Evolutionary conservation across 2,113 vertebrate genomes (phyloP).

Genomic region (Atrichornis clamosus): DNA sequence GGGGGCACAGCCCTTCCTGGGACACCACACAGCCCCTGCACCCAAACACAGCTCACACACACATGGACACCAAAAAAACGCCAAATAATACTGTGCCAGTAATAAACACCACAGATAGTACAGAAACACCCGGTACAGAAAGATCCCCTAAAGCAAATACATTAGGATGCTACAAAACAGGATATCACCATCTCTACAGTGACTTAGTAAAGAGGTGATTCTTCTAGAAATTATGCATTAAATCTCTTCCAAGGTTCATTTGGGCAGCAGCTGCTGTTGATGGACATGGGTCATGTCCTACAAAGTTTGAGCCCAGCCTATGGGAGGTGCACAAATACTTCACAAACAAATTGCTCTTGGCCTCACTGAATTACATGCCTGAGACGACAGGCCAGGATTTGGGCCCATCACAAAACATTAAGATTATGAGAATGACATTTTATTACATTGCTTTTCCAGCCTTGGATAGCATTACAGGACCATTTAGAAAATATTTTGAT

Average conservation of each 20-base stretch:
- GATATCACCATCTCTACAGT: too few species aligned
- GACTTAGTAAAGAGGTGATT: not conserved
- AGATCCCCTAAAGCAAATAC: not conserved
- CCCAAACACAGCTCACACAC: not conserved
- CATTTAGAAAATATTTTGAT: not conserved
- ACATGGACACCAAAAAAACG: not conserved
- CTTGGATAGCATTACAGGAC: conserved; percentile 11
- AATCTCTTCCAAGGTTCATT: not conserved
- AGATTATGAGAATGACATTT: not conserved
- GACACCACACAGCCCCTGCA: rapidly evolving
- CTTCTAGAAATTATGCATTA: not conserved
- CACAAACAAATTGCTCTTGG: not conserved
- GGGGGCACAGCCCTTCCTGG: not conserved
- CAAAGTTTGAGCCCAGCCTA: not conserved
- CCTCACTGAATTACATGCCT: not conserved
- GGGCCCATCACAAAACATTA: not conserved
- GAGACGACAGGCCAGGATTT: not conserved
- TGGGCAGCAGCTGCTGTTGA: not conserved
- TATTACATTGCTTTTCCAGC: not conserved
- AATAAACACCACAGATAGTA: not conserved
- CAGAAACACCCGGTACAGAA: not conserved
- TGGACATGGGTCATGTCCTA: rapidly evolving
- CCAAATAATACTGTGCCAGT: too few species aligned
- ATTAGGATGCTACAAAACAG: not conserved
- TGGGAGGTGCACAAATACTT: not conserved